Base-by-base conservation (phyloP, 2,797 vertebrate genomes). In the Salmo trutta region DNA sequence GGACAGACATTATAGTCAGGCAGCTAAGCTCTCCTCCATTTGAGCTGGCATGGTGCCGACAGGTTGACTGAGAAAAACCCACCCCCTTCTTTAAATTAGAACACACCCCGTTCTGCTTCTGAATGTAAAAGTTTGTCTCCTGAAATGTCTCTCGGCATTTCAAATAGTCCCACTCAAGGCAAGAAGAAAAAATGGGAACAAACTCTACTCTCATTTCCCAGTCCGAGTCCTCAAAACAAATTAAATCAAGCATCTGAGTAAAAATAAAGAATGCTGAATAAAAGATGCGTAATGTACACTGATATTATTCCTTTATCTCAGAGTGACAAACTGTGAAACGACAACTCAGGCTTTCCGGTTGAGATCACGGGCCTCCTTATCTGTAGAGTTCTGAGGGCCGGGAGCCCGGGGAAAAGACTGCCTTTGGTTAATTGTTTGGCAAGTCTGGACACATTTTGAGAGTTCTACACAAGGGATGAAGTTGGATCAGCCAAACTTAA, bases 281-380 rank as follows among this genome's bases (percentile, higher is more conserved):
- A 79, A 89, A 92, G 81, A 91, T 86, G 62, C 84, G 83, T 91
- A 82, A 93, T 93, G 84, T 92, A 93, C 92, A 94, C 83, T 88
- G 79, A 90, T 90, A 83, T 86, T 91, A 78, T 83, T 21, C n/a
- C 56, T 90, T 90, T 89, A 90, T 92, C 89, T 72, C 81, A 64
- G 75, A 85, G 86, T 84, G 87, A 86, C 88, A 88, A 90, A 86
- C 62, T 71, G 79, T 84, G 82, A 92, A 92, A 86, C 77, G 84
- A 91, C 82, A 86, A 91, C 76, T 88, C 83, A 77, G 80, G 81
- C 79, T 77, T 87, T 88, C 75, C 79, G 88, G 75, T 85, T 75
- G 83, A 90, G 86, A 85, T 88, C 86, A 82, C 51, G 83, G 81
- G 84, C 82, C 82, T 73, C 86, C 84, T 90, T 88, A 89, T 93